These are phyloP conservation scores for Rotaria sp. DNA, from an alignment of 2,888 invertebrate species.

Conservation along the genomic window DNA sequence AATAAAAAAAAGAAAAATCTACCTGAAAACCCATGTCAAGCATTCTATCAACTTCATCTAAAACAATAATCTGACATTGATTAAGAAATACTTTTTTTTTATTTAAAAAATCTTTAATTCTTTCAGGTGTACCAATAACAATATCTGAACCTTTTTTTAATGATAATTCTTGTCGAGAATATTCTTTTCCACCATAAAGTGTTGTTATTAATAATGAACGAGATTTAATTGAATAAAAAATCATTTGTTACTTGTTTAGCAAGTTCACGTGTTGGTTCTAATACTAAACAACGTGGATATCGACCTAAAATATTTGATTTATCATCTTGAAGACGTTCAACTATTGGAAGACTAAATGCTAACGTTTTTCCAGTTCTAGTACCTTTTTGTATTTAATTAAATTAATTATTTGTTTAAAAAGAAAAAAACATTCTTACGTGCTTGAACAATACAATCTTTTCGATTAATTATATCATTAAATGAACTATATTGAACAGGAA, in stretches of 20 bases:
- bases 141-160: conserved; percentile 87
- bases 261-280: conserved; percentile 90
- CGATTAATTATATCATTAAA: not conserved
- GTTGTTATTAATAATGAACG: conserved; percentile 60
- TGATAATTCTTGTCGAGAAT: conserved; percentile 75
- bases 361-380: conserved; percentile 99
- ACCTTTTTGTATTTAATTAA: not conserved
- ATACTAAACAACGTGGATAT: conserved; percentile 62
- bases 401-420: too few species aligned
- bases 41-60: conserved; percentile 94
- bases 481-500: not conserved
- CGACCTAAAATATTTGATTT: not conserved
- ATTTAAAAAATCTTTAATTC: conserved; percentile 92
- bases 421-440: too few species aligned
- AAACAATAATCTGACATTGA: conserved; percentile 63
- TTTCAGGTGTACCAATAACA: conserved; percentile 87
- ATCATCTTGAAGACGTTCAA: conserved; percentile 32
- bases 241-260: conserved; percentile 93
- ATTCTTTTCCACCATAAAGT: conserved; percentile 67
- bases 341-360: conserved; percentile 82
- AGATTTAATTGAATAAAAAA: conserved; percentile 72
- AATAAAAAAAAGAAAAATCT: not conserved
- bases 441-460: conserved; percentile 27
- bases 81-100: conserved; percentile 63
- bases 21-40: conserved; percentile 85